Evolutionary conservation across 2,888 invertebrate genomes (phyloP), one percentile per base, ranked within the genome.

Genomic region (Aporophyla lueneburgensis): DNA sequence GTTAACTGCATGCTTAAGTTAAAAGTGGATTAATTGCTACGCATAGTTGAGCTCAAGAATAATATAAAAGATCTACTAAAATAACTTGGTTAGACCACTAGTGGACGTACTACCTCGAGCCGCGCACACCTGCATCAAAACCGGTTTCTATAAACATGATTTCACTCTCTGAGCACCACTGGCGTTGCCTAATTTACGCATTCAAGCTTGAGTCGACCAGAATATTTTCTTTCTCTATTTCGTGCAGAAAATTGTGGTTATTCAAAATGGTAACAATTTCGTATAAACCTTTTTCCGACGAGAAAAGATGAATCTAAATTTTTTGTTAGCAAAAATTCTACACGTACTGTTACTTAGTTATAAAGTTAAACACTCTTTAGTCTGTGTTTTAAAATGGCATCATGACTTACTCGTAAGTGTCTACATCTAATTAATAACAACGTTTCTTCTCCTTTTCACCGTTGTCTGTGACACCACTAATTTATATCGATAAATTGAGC

Each of bases 91-190:
- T 62, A 78, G 82, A 80, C 78, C 74, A 81, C 77, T 59, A 71
- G 85, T 74, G 86, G 86, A 82, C 76, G 84, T 83, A 87, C 84
- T 78, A 72, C 80, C 72, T 72, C 83, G 84, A 76, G 67, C 83
- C 80, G 65, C 86, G 92, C 94, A 94, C 96, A 96, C 96, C 96
- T 96, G 96, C 95, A 94, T 91, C 88, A 77, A 90, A 95, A 96
- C 96, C 93, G 95, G 96, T 96, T 94, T 89, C 87, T 86, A 89
- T 87, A 92, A 95, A 96, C 95, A 95, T 92, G 95, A 95, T 96
- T 96, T 96, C 95, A 94, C 96, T 96, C 95, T 94, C 93, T 92
- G 89, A 87, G 90, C 92, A 86, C 88, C 88, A 86, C 74, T 86
- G 86, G 87, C 91, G 88, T 87, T 90, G 90, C 89, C 90, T 90